These are phyloP conservation scores for Charadrius vociferus DNA, from an alignment of 2,113 vertebrate genomes.

Conservation along the genomic window DNA sequence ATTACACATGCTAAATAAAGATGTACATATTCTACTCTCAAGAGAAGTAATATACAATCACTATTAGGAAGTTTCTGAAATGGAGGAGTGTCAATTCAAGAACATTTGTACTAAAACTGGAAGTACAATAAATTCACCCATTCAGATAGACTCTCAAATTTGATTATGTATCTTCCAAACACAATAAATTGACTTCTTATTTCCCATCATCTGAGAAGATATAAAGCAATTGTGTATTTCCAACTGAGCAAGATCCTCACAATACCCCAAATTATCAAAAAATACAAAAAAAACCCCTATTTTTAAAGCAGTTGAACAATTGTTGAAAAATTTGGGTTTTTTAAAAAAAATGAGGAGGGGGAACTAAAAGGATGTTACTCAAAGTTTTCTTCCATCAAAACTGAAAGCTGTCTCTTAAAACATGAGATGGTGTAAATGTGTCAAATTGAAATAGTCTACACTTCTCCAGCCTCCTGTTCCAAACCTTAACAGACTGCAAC, in stretches of 20 bases:
- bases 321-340: neutral
- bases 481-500: neutral
- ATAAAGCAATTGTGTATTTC: neutral
- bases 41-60: neutral
- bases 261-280: neutral
- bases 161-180: neutral
- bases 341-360: rapidly evolving
- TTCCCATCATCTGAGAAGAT: neutral
- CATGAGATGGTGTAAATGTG: neutral
- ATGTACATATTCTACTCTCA: neutral
- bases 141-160: neutral
- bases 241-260: neutral
- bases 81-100: neutral
- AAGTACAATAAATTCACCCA: neutral
- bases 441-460: neutral
- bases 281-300: neutral
- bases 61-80: neutral
- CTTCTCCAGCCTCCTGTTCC: neutral
- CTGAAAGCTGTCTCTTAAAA: neutral
- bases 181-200: neutral
- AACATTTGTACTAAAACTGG: neutral
- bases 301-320: neutral
- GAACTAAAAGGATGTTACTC: neutral
- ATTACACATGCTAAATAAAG: neutral
- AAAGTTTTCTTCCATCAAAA: neutral